These are phyloP conservation scores for Oscheius sp. DNA, from an alignment of 2,888 invertebrate species.

Conservation along the genomic window DNA sequence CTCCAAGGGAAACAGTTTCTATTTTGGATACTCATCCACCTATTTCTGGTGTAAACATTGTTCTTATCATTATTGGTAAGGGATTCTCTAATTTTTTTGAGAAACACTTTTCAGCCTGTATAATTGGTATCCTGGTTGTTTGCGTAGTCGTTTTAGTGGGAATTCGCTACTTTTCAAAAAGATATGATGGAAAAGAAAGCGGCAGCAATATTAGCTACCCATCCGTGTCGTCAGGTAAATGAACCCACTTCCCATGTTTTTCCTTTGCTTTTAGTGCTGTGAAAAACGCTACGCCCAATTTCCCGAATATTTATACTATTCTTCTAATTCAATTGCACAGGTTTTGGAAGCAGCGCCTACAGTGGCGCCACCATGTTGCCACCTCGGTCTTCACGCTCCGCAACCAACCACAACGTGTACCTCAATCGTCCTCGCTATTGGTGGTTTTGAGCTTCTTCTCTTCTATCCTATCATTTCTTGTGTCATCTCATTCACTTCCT, in stretches of 20 bases:
- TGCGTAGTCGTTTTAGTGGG: constrained; percentile 51
- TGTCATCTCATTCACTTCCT: constrained; percentile 10
- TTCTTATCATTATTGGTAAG: constrained; percentile 26
- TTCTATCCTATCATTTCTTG: constrained; percentile 9
- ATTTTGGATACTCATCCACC: background rate
- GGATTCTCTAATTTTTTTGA: background rate
- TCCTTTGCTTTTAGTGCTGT: constrained; percentile 24
- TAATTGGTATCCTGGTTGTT: constrained; percentile 49
- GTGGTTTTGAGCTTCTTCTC: constrained; percentile 55
- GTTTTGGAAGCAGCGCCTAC: constrained; percentile 40
- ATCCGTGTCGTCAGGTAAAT: constrained; percentile 34
- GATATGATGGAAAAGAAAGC: constrained; percentile 46
- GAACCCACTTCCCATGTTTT: background rate
- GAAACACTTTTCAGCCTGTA: constrained; percentile 44
- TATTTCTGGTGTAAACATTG: constrained; percentile 27
- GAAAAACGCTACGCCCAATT: constrained; percentile 19
- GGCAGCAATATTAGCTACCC: constrained; percentile 34
- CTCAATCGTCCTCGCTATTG: constrained; percentile 63
- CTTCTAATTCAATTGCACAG: constrained; percentile 27
- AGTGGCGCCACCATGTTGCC: constrained; percentile 41
- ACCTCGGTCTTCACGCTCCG: constrained; percentile 38
- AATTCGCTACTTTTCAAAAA: constrained; percentile 52
- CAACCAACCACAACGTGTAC: constrained; percentile 53
- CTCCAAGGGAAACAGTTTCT: constrained; percentile 13
- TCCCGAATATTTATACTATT: background rate